A percentile compares a stretch with the other conserved stretches of the same genome.
These are phyloP conservation scores for Indri indri DNA, from an alignment of 2,113 vertebrate genomes.

Conservation along the genomic window DNA sequence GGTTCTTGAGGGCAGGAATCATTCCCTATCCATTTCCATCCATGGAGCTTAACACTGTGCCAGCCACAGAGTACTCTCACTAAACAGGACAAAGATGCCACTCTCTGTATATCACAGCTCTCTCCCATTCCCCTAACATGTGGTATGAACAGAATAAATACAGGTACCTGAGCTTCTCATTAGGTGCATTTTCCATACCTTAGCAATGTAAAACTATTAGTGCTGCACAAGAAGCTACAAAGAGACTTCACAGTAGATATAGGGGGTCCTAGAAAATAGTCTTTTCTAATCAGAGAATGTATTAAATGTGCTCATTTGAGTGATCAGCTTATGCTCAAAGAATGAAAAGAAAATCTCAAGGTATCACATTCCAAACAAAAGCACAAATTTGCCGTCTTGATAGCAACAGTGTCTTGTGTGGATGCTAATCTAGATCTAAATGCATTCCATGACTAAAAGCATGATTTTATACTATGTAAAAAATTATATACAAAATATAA, in stretches of 20 bases:
- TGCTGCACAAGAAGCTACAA: background rate
- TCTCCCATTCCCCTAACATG: background rate
- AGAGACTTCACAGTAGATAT: background rate
- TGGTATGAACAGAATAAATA: background rate
- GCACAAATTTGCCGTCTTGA: background rate
- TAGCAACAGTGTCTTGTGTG: background rate
- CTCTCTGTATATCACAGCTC: background rate
- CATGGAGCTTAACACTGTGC: background rate
- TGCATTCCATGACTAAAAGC: background rate
- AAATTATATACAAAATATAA: background rate
- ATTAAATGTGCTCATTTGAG: background rate
- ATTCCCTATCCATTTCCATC: background rate
- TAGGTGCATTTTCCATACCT: background rate
- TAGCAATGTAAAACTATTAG: background rate
- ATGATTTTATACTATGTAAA: background rate
- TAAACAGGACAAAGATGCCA: background rate
- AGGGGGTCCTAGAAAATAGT: background rate
- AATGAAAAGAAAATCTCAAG: background rate
- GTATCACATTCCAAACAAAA: constrained; percentile 8
- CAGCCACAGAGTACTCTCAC: background rate
- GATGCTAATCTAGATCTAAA: background rate
- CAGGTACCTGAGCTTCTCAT: background rate
- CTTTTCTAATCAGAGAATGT: background rate
- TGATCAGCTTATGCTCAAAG: background rate
- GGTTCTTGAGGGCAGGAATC: background rate